Conservation (phyloP, 2,113 vertebrate species). For the Burhinus bistriatus region DNA sequence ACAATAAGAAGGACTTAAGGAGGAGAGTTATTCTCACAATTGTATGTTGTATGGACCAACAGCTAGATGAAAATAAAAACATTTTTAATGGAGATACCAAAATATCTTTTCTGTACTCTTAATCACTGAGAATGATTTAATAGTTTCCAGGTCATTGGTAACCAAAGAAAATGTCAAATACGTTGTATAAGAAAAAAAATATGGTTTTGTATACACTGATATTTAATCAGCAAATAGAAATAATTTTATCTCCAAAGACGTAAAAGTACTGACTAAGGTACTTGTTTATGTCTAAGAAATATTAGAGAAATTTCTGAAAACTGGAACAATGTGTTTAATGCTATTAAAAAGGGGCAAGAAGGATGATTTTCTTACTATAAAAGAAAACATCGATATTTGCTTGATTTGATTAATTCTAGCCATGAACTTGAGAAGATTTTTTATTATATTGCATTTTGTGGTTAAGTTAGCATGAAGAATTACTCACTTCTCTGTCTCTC, state of each 20-base stretch:
- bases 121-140: background rate
- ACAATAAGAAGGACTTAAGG: background rate
- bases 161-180: background rate
- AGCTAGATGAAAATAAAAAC: background rate
- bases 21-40: background rate
- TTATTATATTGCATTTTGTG: background rate
- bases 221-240: background rate
- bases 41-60: background rate
- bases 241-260: background rate
- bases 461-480: background rate
- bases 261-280: background rate
- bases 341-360: background rate
- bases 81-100: background rate
- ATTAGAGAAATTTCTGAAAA: background rate
- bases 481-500: background rate
- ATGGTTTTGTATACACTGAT: fast-evolving
- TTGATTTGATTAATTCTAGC: background rate
- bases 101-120: background rate
- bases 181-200: background rate
- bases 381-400: background rate
- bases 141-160: background rate
- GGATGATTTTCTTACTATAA: background rate
- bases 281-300: background rate
- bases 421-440: background rate
- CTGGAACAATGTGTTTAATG: background rate